Conservation (phyloP, 2,888 invertebrate genomes). For the Dicycla oo region DNA sequence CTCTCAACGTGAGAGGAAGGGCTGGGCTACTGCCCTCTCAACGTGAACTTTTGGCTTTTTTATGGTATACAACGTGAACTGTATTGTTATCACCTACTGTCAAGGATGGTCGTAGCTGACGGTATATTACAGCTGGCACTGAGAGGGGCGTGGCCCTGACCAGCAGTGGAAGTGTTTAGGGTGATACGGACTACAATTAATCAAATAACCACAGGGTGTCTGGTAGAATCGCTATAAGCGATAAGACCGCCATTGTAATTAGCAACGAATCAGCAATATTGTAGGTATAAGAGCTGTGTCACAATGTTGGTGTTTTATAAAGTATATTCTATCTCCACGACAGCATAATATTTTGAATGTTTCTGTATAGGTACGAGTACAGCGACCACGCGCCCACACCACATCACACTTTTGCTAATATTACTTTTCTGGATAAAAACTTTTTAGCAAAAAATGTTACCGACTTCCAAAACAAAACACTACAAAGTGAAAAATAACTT, state of each 20-base stretch:
- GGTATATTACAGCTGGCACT: background rate
- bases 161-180: background rate
- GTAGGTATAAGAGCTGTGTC: background rate
- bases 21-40: too few relatives aligned
- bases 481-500: too few relatives aligned
- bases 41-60: too few relatives aligned
- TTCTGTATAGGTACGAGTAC: background rate
- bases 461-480: too few relatives aligned
- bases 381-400: background rate
- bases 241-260: background rate
- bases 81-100: background rate
- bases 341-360: background rate
- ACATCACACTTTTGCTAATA: background rate
- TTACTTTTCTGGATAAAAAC: too few relatives aligned
- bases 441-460: too few relatives aligned
- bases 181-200: background rate
- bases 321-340: background rate
- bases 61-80: too few relatives aligned
- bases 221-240: background rate
- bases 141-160: background rate
- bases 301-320: background rate
- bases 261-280: background rate
- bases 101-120: background rate
- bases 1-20: too few relatives aligned
- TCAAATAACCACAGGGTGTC: background rate